Base-by-base conservation (phyloP, 2,797 vertebrate genomes). In the Heteromormyrus szaboi region DNA sequence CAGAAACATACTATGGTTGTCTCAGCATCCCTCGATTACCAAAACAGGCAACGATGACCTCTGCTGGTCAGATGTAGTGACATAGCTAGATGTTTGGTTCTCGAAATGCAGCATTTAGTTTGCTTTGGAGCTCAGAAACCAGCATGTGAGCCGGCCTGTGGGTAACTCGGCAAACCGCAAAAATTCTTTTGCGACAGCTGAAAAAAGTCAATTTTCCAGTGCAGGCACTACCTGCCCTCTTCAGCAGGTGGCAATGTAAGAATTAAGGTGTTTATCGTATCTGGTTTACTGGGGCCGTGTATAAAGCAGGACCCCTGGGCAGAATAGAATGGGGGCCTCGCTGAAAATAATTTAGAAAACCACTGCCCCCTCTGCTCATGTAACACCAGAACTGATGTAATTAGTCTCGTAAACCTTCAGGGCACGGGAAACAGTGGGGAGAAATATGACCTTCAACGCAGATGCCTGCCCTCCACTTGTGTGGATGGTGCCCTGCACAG, bases 361-460 rank as follows among this genome's bases (percentile, higher is more conserved):
- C 89, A 85, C 65, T 89, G 72, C 59, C 89, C 89, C 91, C 41
- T 87, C 87, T n/a, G 85, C 56, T 89, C 79, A n/a, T 90, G 91
- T 90, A 91, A 90, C 91, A 89, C 87, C 91, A 90, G 89, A 91
- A 89, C 89, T 90, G 89, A 85, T 91, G 88, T 91, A 91, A 90
- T 90, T 90, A 90, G 91, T 88, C 89, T 91, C 88, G 79, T 91
- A 91, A 91, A 89, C 90, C 90, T 91, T 88, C 88, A 90, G 88
- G 89, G 89, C 83, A 65, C 56, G 88, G 81, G 76, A 88, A 84
- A 86, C 46, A 87, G 88, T 50, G 68, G 62, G 72, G 87, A 90
- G 90, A 92, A 90, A 92, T 91, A 92, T 54, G 88, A 92, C 89
- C 91, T 91, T 88, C 89, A 88, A 89, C 86, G 51, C 89, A 90